phyloP scores from a whole-genome alignment of 2,113 vertebrate genomes.

The Cygnus atratus region DNA sequence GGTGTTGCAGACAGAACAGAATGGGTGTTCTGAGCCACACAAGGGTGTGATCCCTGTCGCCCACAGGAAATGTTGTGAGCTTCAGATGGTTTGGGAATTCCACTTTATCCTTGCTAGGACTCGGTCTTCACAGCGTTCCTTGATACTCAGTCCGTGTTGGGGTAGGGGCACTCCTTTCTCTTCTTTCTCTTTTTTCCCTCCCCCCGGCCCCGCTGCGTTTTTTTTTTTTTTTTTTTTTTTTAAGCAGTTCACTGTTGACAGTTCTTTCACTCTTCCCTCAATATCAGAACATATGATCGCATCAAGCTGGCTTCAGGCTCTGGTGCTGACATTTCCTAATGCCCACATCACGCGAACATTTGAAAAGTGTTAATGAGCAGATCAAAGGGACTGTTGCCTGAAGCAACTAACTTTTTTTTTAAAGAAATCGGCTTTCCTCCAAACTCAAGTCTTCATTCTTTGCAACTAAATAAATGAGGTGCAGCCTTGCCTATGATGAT shows the following conservation, averaged over 20 bases:
- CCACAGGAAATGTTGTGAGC: background rate
- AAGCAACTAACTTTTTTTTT: slow-evolving; percentile 66
- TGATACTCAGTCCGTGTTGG: background rate
- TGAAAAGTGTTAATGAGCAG: slow-evolving; percentile 81
- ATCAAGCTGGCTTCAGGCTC: slow-evolving; percentile 77
- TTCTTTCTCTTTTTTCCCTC: background rate
- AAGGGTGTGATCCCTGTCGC: fast-evolving
- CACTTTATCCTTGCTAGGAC: background rate
- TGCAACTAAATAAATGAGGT: slow-evolving; percentile 64
- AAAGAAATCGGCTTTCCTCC: slow-evolving; percentile 72
- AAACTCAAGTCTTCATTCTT: slow-evolving; percentile 68
- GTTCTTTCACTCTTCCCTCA: slow-evolving; percentile 74
- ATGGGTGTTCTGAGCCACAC: fast-evolving
- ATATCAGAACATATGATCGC: slow-evolving; percentile 73
- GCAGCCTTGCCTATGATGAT: slow-evolving; percentile 64
- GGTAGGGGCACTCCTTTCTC: background rate
- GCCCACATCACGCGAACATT: slow-evolving; percentile 73
- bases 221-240: background rate
- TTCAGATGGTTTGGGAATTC: background rate
- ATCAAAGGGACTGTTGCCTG: slow-evolving; percentile 79
- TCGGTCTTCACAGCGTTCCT: background rate
- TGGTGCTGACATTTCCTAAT: slow-evolving; percentile 79
- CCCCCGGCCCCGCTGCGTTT: fast-evolving
- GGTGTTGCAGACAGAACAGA: background rate
- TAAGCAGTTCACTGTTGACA: slow-evolving; percentile 73